Evolutionary conservation across 2,113 vertebrate genomes (phyloP).

Genomic region (Neopipo cinnamomea): DNA sequence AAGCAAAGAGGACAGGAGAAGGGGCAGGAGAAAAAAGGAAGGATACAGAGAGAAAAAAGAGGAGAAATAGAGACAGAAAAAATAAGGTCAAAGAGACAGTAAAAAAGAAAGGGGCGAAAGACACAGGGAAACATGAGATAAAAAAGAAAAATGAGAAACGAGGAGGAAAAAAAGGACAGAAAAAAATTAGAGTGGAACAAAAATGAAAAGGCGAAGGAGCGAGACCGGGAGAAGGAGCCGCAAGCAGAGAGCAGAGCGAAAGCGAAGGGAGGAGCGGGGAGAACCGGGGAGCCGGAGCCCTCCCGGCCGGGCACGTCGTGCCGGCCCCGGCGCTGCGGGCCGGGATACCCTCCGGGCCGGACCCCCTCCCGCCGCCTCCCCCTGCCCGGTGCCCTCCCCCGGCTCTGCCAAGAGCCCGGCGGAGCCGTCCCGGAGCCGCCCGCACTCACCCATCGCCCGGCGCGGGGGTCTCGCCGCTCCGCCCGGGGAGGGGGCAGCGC

Average conservation of each 20-base stretch:
- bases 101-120: rapidly evolving
- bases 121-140: not conserved
- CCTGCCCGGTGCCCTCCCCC: not conserved
- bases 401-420: not conserved
- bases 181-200: not conserved
- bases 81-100: not conserved
- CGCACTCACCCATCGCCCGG: slow-evolving; percentile 40
- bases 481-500: not conserved
- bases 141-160: not conserved
- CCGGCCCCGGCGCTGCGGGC: not conserved
- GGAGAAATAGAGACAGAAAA: not conserved
- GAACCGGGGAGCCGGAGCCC: not conserved
- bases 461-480: not conserved
- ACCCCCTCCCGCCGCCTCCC: not conserved
- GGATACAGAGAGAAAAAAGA: too few relatives aligned
- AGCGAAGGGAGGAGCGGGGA: not conserved
- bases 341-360: not conserved
- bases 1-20: too few relatives aligned
- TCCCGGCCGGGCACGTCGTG: not conserved
- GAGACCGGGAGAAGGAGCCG: not conserved
- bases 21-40: not conserved
- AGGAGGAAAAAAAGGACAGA: rapidly evolving
- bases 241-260: not conserved
- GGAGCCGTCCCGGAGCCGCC: not conserved
- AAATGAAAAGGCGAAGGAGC: not conserved